phyloP scores from a whole-genome alignment of 2,797 vertebrate genomes.

The Eleutherodactylus coqui region DNA sequence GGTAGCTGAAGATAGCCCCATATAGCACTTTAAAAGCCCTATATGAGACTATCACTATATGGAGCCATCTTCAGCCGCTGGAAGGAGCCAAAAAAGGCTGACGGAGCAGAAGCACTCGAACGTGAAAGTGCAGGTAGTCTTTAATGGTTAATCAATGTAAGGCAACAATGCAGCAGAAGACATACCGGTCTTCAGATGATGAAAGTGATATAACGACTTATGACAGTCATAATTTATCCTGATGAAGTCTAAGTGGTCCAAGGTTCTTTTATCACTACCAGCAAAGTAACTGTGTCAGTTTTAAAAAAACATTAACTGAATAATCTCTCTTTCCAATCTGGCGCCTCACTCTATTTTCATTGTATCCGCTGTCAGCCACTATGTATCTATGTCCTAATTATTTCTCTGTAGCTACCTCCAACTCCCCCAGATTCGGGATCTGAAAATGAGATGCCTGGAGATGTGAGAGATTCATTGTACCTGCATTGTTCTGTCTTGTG shows the following conservation, averaged over 20 bases:
- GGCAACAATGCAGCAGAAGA: background rate
- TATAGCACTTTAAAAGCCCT: too few relatives aligned
- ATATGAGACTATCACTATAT: too few relatives aligned
- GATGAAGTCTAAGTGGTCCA: background rate
- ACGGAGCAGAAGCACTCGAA: too few relatives aligned
- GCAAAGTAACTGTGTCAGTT: constrained; percentile 27
- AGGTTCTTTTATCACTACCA: background rate
- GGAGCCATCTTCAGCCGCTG: too few relatives aligned
- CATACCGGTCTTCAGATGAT: background rate
- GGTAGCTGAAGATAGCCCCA: too few relatives aligned
- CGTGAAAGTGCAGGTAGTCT: too few relatives aligned
- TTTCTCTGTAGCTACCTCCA: constrained; percentile 23
- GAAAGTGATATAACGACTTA: background rate
- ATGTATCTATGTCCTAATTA: constrained; percentile 51
- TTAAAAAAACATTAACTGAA: constrained; percentile 23
- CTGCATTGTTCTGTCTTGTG: constrained; percentile 53
- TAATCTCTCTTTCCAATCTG: constrained; percentile 40
- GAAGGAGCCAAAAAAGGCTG: too few relatives aligned
- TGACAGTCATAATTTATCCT: background rate
- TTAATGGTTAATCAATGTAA: background rate
- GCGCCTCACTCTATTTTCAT: constrained; percentile 6
- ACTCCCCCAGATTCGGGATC: background rate
- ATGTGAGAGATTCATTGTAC: constrained; percentile 45
- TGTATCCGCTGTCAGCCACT: constrained; percentile 23
- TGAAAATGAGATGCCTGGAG: constrained; percentile 26